Evolutionary conservation across 2,888 invertebrate genomes (phyloP).

Genomic region (Keiferia lycopersicella): DNA sequence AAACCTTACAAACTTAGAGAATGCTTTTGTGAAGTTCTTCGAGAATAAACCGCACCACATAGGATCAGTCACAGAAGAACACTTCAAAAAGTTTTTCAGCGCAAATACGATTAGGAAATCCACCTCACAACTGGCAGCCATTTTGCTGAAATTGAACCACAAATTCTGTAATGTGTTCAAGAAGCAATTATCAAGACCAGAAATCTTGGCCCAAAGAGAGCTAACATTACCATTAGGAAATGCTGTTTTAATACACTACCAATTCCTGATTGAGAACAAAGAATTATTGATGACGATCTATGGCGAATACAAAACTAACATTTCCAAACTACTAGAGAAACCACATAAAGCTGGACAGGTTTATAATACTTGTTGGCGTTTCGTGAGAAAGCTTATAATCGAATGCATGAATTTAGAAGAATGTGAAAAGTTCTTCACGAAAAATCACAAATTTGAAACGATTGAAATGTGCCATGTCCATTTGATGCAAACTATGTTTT

Average conservation of each 20-base stretch:
- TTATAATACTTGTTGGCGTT: conserved; percentile 81
- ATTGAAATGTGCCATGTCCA: conserved; percentile 81
- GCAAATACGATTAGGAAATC: conserved; percentile 78
- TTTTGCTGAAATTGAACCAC: conserved; percentile 79
- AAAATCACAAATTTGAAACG: conserved; percentile 83
- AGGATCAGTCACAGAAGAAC: conserved; percentile 67
- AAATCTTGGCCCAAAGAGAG: conserved; percentile 81
- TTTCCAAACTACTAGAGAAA: conserved; percentile 84
- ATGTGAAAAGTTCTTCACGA: conserved; percentile 79
- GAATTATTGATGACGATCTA: conserved; percentile 78
- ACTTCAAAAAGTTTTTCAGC: conserved; percentile 78
- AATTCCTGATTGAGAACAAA: conserved; percentile 62
- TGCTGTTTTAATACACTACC: conserved; percentile 64
- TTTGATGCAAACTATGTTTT: conserved; percentile 78
- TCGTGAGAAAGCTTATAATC: conserved; percentile 82
- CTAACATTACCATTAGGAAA: conserved; percentile 83
- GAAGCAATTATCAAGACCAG: conserved; percentile 65
- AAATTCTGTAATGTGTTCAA: conserved; percentile 72
- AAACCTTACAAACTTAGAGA: conserved; percentile 79
- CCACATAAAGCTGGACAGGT: conserved; percentile 86
- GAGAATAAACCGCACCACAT: conserved; percentile 83
- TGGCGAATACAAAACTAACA: conserved; percentile 82
- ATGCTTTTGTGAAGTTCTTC: conserved; percentile 79
- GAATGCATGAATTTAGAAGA: conserved; percentile 81
- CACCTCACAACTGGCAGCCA: conserved; percentile 79